Evolutionary conservation across 2,113 vertebrate genomes (phyloP).

Genomic region (Notothenia rossii): DNA sequence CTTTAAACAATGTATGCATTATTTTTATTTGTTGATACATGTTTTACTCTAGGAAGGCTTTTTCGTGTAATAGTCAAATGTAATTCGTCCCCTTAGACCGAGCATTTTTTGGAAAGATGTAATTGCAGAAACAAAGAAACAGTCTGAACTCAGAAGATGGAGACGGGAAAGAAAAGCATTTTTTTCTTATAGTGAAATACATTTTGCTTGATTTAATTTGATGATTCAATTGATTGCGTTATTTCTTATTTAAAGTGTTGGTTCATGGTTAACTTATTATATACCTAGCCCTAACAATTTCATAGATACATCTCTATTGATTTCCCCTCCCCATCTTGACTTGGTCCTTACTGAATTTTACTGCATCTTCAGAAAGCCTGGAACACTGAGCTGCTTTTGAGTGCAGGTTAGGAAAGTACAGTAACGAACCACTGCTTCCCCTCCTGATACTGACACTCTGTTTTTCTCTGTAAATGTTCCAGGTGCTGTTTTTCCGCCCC

Average conservation of each 20-base stretch:
- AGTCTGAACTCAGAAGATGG: neutral
- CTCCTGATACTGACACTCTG: slow-evolving; percentile 51
- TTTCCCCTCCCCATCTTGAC: neutral
- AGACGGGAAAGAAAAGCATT: neutral
- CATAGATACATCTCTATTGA: neutral
- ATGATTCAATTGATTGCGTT: neutral
- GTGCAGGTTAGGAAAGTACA: slow-evolving; percentile 20
- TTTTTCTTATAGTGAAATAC: neutral
- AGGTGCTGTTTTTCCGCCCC: slow-evolving; percentile 54
- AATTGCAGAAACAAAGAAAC: neutral
- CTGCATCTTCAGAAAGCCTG: slow-evolving; percentile 8
- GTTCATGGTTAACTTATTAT: neutral
- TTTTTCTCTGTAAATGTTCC: slow-evolving; percentile 56
- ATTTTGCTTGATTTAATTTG: neutral
- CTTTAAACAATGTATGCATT: neutral
- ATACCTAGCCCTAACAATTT: neutral
- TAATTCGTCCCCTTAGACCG: neutral
- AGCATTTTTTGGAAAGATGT: neutral
- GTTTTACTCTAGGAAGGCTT: neutral
- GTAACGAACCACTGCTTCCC: slow-evolving; percentile 45
- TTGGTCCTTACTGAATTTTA: slow-evolving; percentile 2
- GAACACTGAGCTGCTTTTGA: neutral
- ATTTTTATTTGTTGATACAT: neutral
- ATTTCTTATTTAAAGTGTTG: neutral
- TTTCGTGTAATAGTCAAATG: neutral